Conservation (phyloP, 1,140 invertebrate genomes). For the Vanessa tameamea region DNA sequence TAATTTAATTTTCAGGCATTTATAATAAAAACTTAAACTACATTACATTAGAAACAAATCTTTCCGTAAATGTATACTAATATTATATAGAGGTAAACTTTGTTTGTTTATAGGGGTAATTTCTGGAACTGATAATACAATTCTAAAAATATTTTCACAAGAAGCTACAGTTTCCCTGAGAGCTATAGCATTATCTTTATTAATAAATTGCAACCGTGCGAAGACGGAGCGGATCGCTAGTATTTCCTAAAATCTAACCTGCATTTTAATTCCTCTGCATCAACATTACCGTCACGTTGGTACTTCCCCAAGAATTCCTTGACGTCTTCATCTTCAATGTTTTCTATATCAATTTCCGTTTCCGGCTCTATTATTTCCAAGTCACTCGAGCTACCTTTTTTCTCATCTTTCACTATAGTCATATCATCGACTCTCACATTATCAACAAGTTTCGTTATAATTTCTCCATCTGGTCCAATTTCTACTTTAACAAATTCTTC, state of each 20-base stretch:
- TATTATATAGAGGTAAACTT: no score
- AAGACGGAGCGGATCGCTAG: no score
- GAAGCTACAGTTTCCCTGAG: no score
- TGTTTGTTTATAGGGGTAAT: no score
- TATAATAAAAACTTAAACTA: no score
- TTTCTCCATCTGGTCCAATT: constrained; percentile 64
- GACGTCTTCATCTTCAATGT: constrained; percentile 71
- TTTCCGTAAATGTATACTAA: no score
- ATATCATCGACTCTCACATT: constrained; percentile 47
- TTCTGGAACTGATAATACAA: no score
- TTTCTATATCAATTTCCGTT: constrained; percentile 62
- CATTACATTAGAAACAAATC: no score
- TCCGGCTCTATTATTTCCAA: constrained; percentile 66
- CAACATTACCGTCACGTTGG: constrained; percentile 43
- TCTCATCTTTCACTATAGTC: constrained; percentile 52
- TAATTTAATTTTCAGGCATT: no score
- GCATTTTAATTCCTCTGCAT: constrained; percentile 63
- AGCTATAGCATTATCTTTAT: no score
- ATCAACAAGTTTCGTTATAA: constrained; percentile 59
- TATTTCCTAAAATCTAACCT: constrained; percentile 45
- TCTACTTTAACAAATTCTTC: constrained; percentile 62
- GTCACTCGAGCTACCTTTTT: constrained; percentile 62
- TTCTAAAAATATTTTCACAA: no score
- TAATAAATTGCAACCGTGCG: no score
- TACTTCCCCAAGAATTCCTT: constrained; percentile 72